Base-by-base conservation (phyloP, 2,888 invertebrate species). In the Nysson spinosus region DNA sequence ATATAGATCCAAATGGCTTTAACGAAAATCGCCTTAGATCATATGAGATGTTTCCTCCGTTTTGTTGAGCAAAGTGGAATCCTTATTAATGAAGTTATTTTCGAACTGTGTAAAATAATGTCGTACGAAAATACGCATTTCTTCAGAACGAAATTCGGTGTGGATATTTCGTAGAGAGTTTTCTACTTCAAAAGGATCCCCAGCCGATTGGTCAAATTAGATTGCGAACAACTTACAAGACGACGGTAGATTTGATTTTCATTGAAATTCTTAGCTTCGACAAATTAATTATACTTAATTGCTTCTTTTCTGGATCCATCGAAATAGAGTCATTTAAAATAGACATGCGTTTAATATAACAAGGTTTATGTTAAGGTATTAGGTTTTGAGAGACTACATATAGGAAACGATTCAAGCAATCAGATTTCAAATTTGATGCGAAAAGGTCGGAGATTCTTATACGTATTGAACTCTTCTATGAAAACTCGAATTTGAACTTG, bases 51-150 rank as follows among this genome's bases (percentile, higher is more conserved):
- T 6, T 44, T 44, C 39, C 5, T 9, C 34, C 51, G 57, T 52
- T 70, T 62, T 39, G 46, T 65, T 32, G 14, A 69, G 12, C 56
- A 52, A 65, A 64, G 12, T 39, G 54, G 42, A 14, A 35, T 63
- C 30, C 3, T 24, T 50, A 43, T 47, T 44, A n/a, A 44, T 12
- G 32, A 28, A 28, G 19, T 58, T 58, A 37, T 30, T 35, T 49
- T 28, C 16, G 35, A 34, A 44, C 11, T 42, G 26, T 32, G 40
- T 5, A 37, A 34, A 55, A 50, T 14, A 3, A 51, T 51, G n/a
- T 6, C 22, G 26, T 37, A 47, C 11, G 30, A 26, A 28, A 42
- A 19, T 28, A 37, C 28, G 34, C 44, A 44, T 39, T 28, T 56
- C 34, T 44, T 50, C 37, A n/a, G 12, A 42, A 39, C 7, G 19